Evolutionary conservation across 2,888 invertebrate genomes (phyloP).

Genomic region (Drosophila siamana): DNA sequence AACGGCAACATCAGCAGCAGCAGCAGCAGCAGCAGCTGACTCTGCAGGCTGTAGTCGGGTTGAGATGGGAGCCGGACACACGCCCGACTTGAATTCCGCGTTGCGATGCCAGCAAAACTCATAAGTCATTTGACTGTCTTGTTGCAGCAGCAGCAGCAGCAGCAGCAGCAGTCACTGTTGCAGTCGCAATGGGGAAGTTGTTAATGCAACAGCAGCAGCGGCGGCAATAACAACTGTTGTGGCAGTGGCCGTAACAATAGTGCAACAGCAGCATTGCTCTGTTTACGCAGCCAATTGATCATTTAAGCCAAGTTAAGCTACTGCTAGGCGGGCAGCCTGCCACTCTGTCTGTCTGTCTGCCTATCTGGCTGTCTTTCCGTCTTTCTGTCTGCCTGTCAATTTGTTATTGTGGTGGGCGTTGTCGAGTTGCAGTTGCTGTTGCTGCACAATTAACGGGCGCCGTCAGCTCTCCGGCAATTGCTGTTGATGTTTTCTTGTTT

Average conservation of each 20-base stretch:
- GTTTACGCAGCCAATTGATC: slow-evolving; percentile 77
- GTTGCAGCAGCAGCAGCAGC: slow-evolving; percentile 16
- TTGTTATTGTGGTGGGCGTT: slow-evolving; percentile 73
- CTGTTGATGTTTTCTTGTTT: slow-evolving; percentile 48
- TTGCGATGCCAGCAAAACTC: slow-evolving; percentile 71
- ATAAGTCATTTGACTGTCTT: slow-evolving; percentile 71
- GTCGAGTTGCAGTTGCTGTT: slow-evolving; percentile 34
- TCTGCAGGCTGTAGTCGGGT: slow-evolving; percentile 40
- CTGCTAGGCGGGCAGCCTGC: slow-evolving; percentile 43
- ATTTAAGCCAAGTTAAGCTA: slow-evolving; percentile 75
- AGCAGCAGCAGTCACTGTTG: no score
- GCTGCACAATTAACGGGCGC: slow-evolving; percentile 3
- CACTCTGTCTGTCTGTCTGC: slow-evolving; percentile 49
- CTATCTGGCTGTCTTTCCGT: slow-evolving; percentile 32
- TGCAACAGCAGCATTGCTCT: slow-evolving; percentile 39
- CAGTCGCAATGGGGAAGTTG: slow-evolving; percentile 79
- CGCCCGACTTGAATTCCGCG: slow-evolving; percentile 69
- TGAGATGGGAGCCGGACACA: slow-evolving; percentile 39
- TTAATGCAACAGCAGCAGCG: slow-evolving; percentile 66
- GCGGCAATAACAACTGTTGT: slow-evolving; percentile 17
- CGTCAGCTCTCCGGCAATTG: slow-evolving; percentile 2
- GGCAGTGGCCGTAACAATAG: slow-evolving; percentile 15
- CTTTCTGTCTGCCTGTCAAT: slow-evolving; percentile 63
- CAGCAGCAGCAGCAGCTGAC: slow-evolving; percentile 51
- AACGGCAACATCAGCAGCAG: slow-evolving; percentile 34